Evolutionary conservation across 2,113 vertebrate species (phyloP).

Genomic region (Genyomyrus donnyi): DNA sequence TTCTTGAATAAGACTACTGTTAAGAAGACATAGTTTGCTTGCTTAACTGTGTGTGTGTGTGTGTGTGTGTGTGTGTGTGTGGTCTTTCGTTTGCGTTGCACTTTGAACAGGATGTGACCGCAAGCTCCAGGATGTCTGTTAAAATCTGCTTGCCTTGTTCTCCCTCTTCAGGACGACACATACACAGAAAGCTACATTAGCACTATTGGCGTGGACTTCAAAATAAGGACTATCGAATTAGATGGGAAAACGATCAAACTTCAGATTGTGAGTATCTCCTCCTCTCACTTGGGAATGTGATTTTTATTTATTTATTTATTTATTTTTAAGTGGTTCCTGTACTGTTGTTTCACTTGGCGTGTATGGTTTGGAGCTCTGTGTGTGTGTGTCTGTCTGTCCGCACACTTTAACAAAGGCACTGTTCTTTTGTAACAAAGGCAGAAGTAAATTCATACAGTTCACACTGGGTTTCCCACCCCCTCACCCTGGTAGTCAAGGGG

Average conservation of each 20-base stretch:
- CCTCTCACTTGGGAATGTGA: background rate
- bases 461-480: background rate
- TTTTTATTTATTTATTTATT: background rate
- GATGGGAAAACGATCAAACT: conserved; percentile 99
- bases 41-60: background rate
- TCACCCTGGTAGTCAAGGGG: background rate
- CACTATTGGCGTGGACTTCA: conserved; percentile 99
- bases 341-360: background rate
- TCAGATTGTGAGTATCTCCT: conserved; percentile 85
- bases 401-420: background rate
- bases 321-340: background rate
- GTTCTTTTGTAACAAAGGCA: background rate
- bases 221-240: conserved; percentile 99
- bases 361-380: background rate
- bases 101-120: conserved; percentile 19
- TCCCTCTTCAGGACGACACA: conserved; percentile 82
- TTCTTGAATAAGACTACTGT: background rate
- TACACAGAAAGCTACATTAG: conserved; percentile 99
- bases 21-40: background rate
- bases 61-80: background rate
- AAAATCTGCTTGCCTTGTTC: conserved; percentile 7
- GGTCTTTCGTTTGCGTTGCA: background rate
- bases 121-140: conserved; percentile 44
- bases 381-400: background rate
- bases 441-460: background rate